Conservation (phyloP, 2,797 vertebrate genomes). For the Gadopsis marmoratus region DNA sequence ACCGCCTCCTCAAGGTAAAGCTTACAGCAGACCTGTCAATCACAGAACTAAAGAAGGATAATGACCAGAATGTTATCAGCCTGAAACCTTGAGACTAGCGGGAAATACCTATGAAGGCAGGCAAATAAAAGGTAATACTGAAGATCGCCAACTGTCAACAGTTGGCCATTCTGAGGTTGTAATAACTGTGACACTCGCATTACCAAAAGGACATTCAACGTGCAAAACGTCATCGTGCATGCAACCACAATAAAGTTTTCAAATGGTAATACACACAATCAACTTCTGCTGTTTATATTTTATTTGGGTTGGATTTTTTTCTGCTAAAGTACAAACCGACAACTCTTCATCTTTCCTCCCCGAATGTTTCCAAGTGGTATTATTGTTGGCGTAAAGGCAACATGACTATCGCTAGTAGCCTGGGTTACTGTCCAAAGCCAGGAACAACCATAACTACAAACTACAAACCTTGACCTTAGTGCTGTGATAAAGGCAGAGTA, state of each 20-base stretch:
- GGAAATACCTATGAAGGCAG: not conserved
- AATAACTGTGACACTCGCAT: not conserved
- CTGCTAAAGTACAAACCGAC: too few species aligned
- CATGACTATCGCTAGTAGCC: too few species aligned
- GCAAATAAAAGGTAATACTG: not conserved
- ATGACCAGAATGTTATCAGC: not conserved
- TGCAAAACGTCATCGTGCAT: not conserved
- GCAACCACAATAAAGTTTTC: not conserved
- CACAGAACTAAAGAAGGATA: not conserved
- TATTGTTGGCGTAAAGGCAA: too few species aligned
- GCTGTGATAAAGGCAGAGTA: too few species aligned
- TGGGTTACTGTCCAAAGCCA: too few species aligned
- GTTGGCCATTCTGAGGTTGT: not conserved
- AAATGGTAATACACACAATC: not conserved
- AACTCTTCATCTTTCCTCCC: too few species aligned
- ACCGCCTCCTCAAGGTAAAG: slow-evolving; percentile 93
- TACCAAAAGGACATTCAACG: too few species aligned
- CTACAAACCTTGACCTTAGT: too few species aligned
- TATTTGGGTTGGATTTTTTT: too few species aligned
- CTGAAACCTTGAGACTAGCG: not conserved
- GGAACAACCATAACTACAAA: too few species aligned
- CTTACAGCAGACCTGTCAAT: not conserved
- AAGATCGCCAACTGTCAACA: not conserved
- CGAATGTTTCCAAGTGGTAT: too few species aligned
- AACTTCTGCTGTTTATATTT: not conserved